A percentile compares a stretch with the other conserved stretches of the same genome.
These are phyloP conservation scores for Delichon dasypus DNA, from an alignment of 2,797 vertebrate species.

Conservation along the genomic window DNA sequence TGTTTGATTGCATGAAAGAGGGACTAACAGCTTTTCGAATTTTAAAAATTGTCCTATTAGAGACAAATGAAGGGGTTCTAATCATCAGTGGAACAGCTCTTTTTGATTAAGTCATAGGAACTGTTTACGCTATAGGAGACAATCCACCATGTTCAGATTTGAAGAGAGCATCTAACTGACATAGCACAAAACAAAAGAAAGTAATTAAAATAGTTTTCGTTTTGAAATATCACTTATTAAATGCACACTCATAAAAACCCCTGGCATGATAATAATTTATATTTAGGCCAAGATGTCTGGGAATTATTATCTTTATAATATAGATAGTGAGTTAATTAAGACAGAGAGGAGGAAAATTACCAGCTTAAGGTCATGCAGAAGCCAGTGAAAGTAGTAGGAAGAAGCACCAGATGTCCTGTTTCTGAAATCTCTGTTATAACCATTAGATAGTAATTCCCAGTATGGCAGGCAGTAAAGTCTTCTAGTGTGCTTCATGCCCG, in stretches of 20 bases:
- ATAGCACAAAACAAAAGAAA: conserved; percentile 2
- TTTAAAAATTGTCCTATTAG: background rate
- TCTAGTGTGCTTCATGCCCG: background rate
- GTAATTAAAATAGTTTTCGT: conserved; percentile 1
- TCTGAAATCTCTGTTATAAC: conserved; percentile 24
- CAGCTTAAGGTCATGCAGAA: conserved; percentile 25
- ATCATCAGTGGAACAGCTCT: conserved; percentile 20
- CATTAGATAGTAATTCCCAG: conserved; percentile 21
- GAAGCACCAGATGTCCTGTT: conserved; percentile 13
- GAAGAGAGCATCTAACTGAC: background rate
- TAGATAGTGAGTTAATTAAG: conserved; percentile 32
- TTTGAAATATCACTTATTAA: background rate
- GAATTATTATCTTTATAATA: conserved; percentile 39
- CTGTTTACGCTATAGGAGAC: background rate
- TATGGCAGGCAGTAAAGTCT: background rate
- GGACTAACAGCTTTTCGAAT: conserved; percentile 15
- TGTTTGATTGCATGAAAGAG: conserved; percentile 22
- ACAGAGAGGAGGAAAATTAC: conserved; percentile 14
- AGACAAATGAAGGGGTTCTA: conserved; percentile 15
- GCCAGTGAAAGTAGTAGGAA: conserved; percentile 2
- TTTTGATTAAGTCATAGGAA: conserved; percentile 44
- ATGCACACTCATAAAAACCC: background rate
- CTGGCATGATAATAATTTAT: background rate
- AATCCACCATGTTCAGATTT: conserved; percentile 15
- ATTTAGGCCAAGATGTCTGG: conserved; percentile 10